These are phyloP conservation scores for Brotula barbata DNA, from an alignment of 2,797 vertebrate genomes.

Conservation along the genomic window DNA sequence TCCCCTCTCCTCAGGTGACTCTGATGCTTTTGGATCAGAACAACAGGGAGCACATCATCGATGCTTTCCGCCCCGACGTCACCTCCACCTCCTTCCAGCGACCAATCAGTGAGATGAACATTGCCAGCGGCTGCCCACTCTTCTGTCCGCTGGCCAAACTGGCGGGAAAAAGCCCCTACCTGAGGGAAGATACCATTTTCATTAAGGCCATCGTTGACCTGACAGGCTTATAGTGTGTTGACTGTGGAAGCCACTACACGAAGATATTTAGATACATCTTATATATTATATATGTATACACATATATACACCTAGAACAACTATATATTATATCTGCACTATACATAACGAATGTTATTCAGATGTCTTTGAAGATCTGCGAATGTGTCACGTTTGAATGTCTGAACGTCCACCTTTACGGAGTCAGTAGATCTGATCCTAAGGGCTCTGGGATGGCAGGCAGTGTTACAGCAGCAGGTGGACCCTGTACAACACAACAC, in stretches of 20 bases:
- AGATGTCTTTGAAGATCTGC: too few relatives aligned
- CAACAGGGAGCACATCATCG: constrained; percentile 96
- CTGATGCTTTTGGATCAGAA: constrained; percentile 97
- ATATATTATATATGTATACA: constrained; percentile 21
- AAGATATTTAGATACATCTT: constrained; percentile 1
- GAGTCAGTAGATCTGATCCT: too few relatives aligned
- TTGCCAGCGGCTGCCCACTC: constrained; percentile 96
- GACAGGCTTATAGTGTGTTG: constrained; percentile 84
- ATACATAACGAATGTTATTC: too few relatives aligned
- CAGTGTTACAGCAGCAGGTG: too few relatives aligned
- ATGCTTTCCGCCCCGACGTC: constrained; percentile 93
- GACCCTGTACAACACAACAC: too few relatives aligned
- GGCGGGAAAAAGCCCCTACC: constrained; percentile 90
- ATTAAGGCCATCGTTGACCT: constrained; percentile 98
- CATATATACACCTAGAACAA: neutral
- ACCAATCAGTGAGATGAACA: constrained; percentile 95
- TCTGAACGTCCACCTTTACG: too few relatives aligned
- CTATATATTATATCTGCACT: too few relatives aligned
- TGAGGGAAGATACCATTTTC: constrained; percentile 93
- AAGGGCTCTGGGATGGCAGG: too few relatives aligned
- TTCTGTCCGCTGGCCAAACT: constrained; percentile 94
- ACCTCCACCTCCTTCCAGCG: constrained; percentile 95
- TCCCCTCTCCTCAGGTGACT: constrained; percentile 82
- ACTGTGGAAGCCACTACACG: constrained; percentile 71
- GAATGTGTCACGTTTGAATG: too few relatives aligned